phyloP scores from a whole-genome alignment of 2,113 vertebrate genomes.

The Pyxicephalus adspersus region DNA sequence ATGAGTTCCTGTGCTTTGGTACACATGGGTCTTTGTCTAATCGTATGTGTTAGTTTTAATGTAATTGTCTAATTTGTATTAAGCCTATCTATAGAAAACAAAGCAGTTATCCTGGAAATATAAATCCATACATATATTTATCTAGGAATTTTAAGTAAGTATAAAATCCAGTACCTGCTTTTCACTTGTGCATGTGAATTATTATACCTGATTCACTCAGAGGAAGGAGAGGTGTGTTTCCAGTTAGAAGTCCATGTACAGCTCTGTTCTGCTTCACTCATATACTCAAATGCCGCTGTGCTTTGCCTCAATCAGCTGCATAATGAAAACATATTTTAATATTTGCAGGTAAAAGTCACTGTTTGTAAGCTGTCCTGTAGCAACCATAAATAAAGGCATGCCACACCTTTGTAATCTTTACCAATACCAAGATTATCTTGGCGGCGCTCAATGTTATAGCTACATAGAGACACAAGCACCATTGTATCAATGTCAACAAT shows the following conservation, averaged over 20 bases:
- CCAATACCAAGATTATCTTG: constrained; percentile 22
- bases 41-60: too few species aligned
- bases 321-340: background rate
- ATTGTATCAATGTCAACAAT: constrained; percentile 6
- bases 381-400: constrained; percentile 31
- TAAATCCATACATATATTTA: background rate
- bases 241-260: background rate
- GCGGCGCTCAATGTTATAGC: constrained; percentile 5
- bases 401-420: constrained; percentile 22
- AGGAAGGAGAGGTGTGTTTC: background rate
- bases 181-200: background rate
- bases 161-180: constrained; percentile 22
- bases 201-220: constrained; percentile 2
- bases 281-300: background rate
- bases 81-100: too few species aligned
- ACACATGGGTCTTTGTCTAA: too few species aligned
- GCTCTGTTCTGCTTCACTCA: background rate
- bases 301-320: background rate
- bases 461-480: background rate
- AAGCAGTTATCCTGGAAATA: too few species aligned
- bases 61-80: too few species aligned
- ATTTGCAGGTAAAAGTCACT: background rate
- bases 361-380: constrained; percentile 40
- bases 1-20: background rate
- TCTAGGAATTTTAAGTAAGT: too few species aligned